Evolutionary conservation across 2,888 invertebrate species (phyloP), one percentile per base, ranked within the genome.

Genomic region (Pristionchus arcanus): DNA sequence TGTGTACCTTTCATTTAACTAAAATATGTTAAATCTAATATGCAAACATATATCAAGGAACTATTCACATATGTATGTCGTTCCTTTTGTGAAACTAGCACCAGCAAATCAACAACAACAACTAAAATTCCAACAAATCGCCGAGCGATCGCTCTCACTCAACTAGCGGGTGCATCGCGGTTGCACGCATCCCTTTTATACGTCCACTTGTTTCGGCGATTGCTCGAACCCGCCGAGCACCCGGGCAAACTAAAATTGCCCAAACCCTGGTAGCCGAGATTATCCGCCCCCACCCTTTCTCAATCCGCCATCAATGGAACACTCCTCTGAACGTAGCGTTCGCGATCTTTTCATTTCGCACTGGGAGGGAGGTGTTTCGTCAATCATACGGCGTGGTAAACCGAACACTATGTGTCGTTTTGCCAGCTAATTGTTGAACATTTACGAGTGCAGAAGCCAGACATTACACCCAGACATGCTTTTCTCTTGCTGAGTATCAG

Each of bases 121-220:
- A 49, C 13, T 49, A 7, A 1, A 49, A 49, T 49, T 49, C 55
- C 13, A 55, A 21, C 55, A 55, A 55, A 55, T 49, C 42, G 11
- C 19, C 59, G 59, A 21, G 25, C 55, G 2, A 55, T 19, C 15
- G 55, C 55, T 55, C 5, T 13, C 15, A 15, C 55, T 55, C 55
- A 21, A 7, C 25, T 16, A 68, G 31, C 68, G 28, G 31, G 68
- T 31, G 68, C 28, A 68, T 31, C 68, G 9, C 31, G 1, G 31
- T 28, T 31, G 28, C 31, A 31, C 31, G 9, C 66, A 21, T 31
- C 31, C 16, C 31, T 34, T 68, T 68, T 68, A 68, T 68, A 68
- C 68, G 68, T 16, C 31, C 68, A 16, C 31, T 68, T 68, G 68
- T 68, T 68, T 68, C 68, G 68, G 68, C 68, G 68, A 68, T 68